Evolutionary conservation across 2,113 vertebrate genomes (phyloP).

Genomic region (Thalassarche chlororhynchos): DNA sequence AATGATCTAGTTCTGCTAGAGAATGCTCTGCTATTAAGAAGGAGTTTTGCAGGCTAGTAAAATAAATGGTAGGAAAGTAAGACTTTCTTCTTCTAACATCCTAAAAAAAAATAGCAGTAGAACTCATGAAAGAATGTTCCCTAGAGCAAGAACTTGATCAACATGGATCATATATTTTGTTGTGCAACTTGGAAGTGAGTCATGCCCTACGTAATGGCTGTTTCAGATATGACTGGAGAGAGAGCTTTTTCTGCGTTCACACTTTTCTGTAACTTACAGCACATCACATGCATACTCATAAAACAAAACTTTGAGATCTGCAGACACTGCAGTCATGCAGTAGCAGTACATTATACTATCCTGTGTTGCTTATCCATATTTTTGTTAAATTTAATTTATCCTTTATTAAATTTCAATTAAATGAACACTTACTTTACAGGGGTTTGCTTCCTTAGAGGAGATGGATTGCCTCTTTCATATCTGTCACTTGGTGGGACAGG

Average conservation of each 20-base stretch:
- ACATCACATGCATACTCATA: not conserved
- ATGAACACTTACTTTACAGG: conserved; percentile 51
- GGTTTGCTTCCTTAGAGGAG: conserved; percentile 63
- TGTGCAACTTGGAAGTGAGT: not conserved
- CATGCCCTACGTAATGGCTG: not conserved
- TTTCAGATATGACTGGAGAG: not conserved
- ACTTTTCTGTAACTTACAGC: not conserved
- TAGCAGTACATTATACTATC: not conserved
- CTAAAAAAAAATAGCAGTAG: not conserved
- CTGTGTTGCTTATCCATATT: not conserved
- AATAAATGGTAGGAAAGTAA: not conserved
- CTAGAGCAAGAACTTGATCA: not conserved
- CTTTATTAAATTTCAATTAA: not conserved
- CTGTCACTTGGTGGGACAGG: conserved; percentile 73
- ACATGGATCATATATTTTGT: not conserved
- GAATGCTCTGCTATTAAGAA: not conserved
- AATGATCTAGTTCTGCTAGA: not conserved
- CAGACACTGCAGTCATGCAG: not conserved
- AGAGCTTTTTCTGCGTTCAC: not conserved
- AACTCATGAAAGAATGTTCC: not conserved
- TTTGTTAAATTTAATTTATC: not conserved
- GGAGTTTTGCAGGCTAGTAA: not conserved
- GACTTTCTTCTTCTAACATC: not conserved
- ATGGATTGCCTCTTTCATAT: conserved; percentile 69
- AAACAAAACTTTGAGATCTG: not conserved